Conservation (phyloP, 2,113 vertebrate genomes). For the Elanoides forficatus region DNA sequence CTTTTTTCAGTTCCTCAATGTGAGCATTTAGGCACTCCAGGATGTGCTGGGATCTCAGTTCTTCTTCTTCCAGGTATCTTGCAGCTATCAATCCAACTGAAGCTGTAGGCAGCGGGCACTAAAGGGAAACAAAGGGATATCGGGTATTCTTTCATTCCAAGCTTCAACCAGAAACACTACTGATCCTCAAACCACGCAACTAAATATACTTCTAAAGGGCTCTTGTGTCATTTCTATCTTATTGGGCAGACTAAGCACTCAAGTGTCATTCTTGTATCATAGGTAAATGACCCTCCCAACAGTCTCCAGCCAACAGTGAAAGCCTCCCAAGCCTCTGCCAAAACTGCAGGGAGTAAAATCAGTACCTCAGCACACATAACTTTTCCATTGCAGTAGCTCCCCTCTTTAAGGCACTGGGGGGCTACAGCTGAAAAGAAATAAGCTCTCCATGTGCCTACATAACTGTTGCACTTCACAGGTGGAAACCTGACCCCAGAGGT, state of each 20-base stretch:
- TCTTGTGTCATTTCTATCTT: neutral
- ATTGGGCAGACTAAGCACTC: neutral
- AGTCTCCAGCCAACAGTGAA: neutral
- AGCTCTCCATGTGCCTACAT: neutral
- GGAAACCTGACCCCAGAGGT: neutral
- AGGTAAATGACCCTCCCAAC: neutral
- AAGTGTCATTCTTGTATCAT: neutral
- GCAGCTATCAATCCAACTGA: constrained; percentile 73
- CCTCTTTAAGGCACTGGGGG: neutral
- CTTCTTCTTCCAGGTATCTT: constrained; percentile 87
- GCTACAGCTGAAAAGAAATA: neutral
- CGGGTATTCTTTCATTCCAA: neutral
- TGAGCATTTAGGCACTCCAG: constrained; percentile 82
- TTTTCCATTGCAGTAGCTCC: neutral
- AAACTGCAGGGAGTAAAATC: neutral
- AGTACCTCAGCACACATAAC: neutral
- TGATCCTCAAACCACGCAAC: neutral
- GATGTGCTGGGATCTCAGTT: constrained; percentile 78
- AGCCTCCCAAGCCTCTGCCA: neutral
- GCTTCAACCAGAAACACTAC: neutral
- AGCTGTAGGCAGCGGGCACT: constrained; percentile 62
- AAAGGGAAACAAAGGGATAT: neutral
- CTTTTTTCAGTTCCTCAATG: constrained; percentile 82
- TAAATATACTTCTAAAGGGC: neutral
- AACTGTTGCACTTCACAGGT: neutral